Percentiles rank a stretch among this genome's conserved stretches.
Conservation (phyloP, 2,113 vertebrate species). For the Channa argus region DNA sequence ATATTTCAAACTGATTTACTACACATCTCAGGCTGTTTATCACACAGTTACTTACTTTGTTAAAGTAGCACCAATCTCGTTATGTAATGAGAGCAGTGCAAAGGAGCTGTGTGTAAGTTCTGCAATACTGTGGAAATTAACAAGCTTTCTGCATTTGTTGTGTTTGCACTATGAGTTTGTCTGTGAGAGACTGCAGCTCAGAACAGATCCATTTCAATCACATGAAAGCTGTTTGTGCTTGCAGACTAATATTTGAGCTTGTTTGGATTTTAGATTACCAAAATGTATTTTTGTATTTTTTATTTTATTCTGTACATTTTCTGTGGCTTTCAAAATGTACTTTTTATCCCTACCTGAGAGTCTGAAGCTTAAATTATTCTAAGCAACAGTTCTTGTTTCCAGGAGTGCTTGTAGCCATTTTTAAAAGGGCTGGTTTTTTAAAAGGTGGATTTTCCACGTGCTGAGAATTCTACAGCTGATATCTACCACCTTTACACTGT, state of each 20-base stretch:
- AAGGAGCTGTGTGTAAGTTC: slow-evolving; percentile 1
- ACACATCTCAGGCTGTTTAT: background rate
- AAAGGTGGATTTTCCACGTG: too few relatives aligned
- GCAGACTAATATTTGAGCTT: slow-evolving; percentile 1
- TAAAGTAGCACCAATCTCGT: slow-evolving; percentile 1
- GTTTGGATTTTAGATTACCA: slow-evolving; percentile 10
- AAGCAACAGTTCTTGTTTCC: too few relatives aligned
- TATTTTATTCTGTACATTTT: slow-evolving; percentile 9
- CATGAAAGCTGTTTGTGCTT: slow-evolving; percentile 22
- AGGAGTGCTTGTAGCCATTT: too few relatives aligned
- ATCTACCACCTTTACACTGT: too few relatives aligned
- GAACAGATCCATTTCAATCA: slow-evolving; percentile 26
- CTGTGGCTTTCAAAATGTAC: slow-evolving; percentile 9
- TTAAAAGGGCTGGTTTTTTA: too few relatives aligned
- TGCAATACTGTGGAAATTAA: slow-evolving; percentile 5
- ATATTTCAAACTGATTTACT: background rate
- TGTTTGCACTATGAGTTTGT: slow-evolving; percentile 19
- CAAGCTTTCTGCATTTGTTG: slow-evolving; percentile 31
- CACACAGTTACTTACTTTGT: background rate
- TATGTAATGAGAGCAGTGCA: slow-evolving; percentile 12
- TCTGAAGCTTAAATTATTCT: too few relatives aligned
- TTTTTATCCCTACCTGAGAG: background rate
- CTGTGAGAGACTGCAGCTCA: slow-evolving; percentile 26
- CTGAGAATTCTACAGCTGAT: too few relatives aligned
- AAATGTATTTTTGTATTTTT: slow-evolving; percentile 12